Evolutionary conservation across 2,888 invertebrate species (phyloP).

Genomic region (Tachina fera): DNA sequence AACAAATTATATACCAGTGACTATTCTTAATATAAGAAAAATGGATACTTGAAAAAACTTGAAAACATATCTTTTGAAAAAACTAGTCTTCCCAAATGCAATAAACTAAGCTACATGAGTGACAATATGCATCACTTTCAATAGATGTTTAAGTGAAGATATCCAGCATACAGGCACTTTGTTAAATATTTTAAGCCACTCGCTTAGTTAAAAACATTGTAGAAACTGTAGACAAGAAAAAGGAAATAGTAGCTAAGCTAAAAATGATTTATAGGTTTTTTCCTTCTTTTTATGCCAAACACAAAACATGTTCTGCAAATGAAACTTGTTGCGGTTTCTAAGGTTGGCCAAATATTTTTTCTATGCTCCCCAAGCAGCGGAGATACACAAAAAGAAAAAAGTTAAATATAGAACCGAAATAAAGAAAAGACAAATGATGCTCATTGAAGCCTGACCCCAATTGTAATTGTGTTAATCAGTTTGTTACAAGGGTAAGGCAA

Average conservation of each 20-base stretch:
- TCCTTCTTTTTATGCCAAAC: constrained; percentile 17
- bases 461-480: constrained; percentile 74
- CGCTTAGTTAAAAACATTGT: background rate
- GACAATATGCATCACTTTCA: background rate
- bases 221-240: background rate
- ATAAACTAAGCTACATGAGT: no score
- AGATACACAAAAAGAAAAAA: background rate
- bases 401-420: constrained; percentile 21
- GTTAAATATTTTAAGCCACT: background rate
- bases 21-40: no score
- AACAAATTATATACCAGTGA: no score
- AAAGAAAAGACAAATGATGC: constrained; percentile 72
- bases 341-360: constrained; percentile 6
- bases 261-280: constrained; percentile 48
- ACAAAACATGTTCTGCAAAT: constrained; percentile 16
- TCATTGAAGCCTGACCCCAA: constrained; percentile 69
- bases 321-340: constrained; percentile 48
- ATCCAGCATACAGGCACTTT: background rate
- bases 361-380: background rate
- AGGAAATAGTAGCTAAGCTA: constrained; percentile 5
- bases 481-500: constrained; percentile 44
- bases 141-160: background rate
- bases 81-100: no score
- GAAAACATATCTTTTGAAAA: no score
- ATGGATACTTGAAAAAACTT: no score